Base-by-base conservation (phyloP, 2,797 vertebrate genomes). In the Rhadinocentrus ornatus region DNA sequence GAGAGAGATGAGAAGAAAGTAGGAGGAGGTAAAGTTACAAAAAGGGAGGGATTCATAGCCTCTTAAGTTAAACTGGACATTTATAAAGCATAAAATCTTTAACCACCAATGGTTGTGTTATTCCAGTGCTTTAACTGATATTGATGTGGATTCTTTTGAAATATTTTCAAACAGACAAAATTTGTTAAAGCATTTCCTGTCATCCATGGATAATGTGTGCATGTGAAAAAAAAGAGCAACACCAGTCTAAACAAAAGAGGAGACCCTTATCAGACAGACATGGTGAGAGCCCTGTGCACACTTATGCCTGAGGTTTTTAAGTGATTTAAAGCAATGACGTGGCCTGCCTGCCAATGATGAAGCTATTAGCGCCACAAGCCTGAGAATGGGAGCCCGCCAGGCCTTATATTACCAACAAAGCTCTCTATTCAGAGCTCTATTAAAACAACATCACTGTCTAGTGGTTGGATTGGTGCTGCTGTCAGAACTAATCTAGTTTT, bases 331-430 rank as follows among this genome's bases (percentile, higher is more conserved):
- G 75, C 69, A 31, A 60, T 73, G 84, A 87, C 81, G 82, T 89
- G 92, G 83, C 60, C 48, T 7, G 86, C 75, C 82, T 94, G 88
- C 73, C 90, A 92, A 93, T 88, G 88, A 92, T 66, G 86, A 83
- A 69, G 81, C 86, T 87, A 90, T 92, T 87, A 90, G 82, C 77
- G 61, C 77, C 78, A 79, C 82, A 64, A 88, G 77, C 77, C 83
- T 39, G 73, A 75, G 89, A 80, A 87, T 62, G 69, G 56, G 83
- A 83, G 86, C 70, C 80, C 12, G 82, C 82, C 87, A 85, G 78
- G 72, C 86, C 80, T 87, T 87, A 80, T 89, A 89, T 84, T 80
- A 84, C 82, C 85, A 90, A 94, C 93, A 93, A 93, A 91, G 90
- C 76, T 87, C 83, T 87, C 89, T 62, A 88, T 93, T 93, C 87